Evolutionary conservation across 1,140 invertebrate genomes (phyloP).

Genomic region (Caenorhabditis latens): DNA sequence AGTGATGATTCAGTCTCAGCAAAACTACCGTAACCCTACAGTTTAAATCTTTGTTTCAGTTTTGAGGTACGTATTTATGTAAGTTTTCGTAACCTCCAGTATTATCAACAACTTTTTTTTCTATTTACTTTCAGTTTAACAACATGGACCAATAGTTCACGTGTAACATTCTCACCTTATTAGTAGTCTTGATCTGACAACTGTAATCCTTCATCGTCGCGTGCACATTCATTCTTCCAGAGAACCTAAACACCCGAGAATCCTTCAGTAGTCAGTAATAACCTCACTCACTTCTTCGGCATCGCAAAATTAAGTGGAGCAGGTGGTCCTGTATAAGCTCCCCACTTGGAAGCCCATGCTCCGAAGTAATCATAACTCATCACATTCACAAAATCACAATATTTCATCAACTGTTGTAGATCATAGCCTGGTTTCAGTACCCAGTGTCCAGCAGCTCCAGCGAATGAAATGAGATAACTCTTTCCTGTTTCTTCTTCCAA

Average conservation of each 20-base stretch:
- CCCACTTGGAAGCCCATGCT: conserved; percentile 73
- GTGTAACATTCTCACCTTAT: conserved; percentile 68
- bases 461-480: conserved; percentile 69
- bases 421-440: conserved; percentile 75
- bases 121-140: no score
- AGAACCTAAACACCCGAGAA: conserved; percentile 55
- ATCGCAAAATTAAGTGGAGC: conserved; percentile 75
- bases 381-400: conserved; percentile 74
- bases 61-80: no score
- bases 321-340: conserved; percentile 73
- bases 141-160: no score
- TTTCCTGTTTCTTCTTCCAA: conserved; percentile 60
- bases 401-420: conserved; percentile 68
- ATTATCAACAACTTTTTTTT: no score
- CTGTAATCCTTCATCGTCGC: conserved; percentile 76
- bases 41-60: no score
- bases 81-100: no score
- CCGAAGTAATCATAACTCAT: conserved; percentile 77
- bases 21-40: no score
- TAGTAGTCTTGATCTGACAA: conserved; percentile 68
- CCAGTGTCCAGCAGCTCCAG: conserved; percentile 77
- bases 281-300: conserved; percentile 68
- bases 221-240: conserved; percentile 77
- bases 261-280: no score
- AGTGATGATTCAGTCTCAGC: no score